phyloP scores from a whole-genome alignment of 2,888 invertebrate species.

The Leucophenga montana region DNA sequence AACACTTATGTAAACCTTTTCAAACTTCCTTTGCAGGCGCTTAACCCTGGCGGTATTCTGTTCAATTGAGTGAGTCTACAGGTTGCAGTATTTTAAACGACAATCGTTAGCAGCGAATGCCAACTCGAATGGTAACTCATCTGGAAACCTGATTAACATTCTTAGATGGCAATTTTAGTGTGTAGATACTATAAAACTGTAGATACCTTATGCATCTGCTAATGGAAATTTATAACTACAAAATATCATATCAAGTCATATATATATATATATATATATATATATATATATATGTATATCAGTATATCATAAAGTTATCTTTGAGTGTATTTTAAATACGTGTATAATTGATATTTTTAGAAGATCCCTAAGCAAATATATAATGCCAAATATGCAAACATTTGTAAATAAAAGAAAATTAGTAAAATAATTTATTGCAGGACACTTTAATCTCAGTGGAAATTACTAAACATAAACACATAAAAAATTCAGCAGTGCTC shows the following conservation, averaged over 20 bases:
- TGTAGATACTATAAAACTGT: background rate
- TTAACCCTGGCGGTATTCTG: conserved; percentile 1
- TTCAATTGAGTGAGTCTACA: conserved; percentile 7
- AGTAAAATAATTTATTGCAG: conserved; percentile 29
- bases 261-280: no score
- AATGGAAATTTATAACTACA: background rate
- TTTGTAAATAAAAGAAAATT: conserved; percentile 47
- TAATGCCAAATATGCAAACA: conserved; percentile 25
- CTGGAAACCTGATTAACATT: background rate
- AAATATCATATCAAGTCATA: conserved; percentile 22
- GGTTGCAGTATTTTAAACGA: conserved; percentile 5
- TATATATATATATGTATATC: no score
- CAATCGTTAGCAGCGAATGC: conserved; percentile 9
- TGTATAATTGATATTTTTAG: conserved; percentile 26
- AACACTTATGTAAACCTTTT: background rate
- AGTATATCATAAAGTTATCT: conserved; percentile 8
- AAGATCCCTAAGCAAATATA: background rate
- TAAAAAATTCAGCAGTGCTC: background rate
- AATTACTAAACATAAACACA: background rate
- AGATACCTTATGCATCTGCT: no score
- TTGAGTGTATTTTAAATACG: conserved; percentile 22
- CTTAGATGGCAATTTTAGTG: no score
- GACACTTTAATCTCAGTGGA: background rate
- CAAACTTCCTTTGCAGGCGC: background rate
- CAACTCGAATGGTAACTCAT: no score